These are phyloP conservation scores for Unio pictorum DNA, from an alignment of 2,888 invertebrate genomes.

Conservation along the genomic window DNA sequence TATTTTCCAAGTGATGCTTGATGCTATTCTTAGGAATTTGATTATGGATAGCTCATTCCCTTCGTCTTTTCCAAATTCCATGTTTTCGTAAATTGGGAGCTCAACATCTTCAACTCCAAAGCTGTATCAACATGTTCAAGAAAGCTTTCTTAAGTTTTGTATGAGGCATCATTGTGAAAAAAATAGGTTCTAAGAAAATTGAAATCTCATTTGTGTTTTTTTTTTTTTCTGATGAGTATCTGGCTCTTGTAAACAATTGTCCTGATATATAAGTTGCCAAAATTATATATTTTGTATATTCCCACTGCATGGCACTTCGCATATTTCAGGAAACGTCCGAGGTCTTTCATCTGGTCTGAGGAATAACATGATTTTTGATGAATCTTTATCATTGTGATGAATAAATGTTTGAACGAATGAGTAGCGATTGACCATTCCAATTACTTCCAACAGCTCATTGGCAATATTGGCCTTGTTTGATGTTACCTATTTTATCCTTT, in stretches of 20 bases:
- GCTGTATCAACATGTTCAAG: not conserved
- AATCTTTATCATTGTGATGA: no score
- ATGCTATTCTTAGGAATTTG: not conserved
- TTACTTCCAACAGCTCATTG: no score
- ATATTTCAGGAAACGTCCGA: no score
- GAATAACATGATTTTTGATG: no score
- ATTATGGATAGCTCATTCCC: not conserved
- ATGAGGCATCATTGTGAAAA: slow-evolving; percentile 4
- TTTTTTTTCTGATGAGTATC: slow-evolving; percentile 12
- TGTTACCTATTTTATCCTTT: no score
- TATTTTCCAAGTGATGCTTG: not conserved
- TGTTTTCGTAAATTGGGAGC: not conserved
- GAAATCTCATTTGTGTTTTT: slow-evolving; percentile 10
- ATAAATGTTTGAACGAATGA: no score
- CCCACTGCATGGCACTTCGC: not conserved
- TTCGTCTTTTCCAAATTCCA: not conserved
- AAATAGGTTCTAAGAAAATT: slow-evolving; percentile 14
- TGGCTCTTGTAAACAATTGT: slow-evolving; percentile 20
- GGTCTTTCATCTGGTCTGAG: no score
- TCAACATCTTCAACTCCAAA: not conserved
- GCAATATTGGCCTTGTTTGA: no score
- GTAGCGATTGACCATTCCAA: no score
- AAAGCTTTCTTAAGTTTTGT: slow-evolving; percentile 3
- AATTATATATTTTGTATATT: slow-evolving; percentile 20
- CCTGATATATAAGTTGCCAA: slow-evolving; percentile 14